phyloP scores from a whole-genome alignment of 1,140 invertebrate genomes.

The Pygmarrhopalites habei region DNA sequence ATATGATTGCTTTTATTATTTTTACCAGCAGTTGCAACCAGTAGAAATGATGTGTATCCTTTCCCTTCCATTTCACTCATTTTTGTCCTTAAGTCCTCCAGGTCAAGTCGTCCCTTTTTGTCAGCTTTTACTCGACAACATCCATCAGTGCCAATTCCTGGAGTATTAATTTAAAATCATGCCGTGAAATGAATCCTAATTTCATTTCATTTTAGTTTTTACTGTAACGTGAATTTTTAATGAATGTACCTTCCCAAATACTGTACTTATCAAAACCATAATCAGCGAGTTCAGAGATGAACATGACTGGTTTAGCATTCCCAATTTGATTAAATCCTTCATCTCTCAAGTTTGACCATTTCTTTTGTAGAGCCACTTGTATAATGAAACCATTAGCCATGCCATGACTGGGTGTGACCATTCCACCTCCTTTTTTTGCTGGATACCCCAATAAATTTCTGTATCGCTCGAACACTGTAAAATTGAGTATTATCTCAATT shows the following conservation, averaged over 20 bases:
- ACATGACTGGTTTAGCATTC: slow-evolving; percentile 58
- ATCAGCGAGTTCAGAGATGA: slow-evolving; percentile 85
- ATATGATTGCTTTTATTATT: too few species aligned
- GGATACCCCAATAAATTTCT: slow-evolving; percentile 74
- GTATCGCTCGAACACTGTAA: too few species aligned
- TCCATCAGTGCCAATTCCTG: slow-evolving; percentile 66
- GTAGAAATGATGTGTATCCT: too few species aligned
- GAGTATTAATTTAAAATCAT: slow-evolving; percentile 39
- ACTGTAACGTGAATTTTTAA: too few species aligned
- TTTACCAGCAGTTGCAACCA: too few species aligned
- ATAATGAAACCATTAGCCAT: slow-evolving; percentile 92
- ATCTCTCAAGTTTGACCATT: slow-evolving; percentile 64
- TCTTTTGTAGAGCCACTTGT: slow-evolving; percentile 70
- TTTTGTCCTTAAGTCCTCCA: slow-evolving; percentile 55
- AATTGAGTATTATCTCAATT: too few species aligned
- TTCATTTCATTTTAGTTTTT: too few species aligned
- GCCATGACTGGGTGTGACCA: slow-evolving; percentile 90
- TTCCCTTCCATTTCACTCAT: too few species aligned
- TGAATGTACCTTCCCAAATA: slow-evolving; percentile 54
- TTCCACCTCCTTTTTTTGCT: slow-evolving; percentile 70
- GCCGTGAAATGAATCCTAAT: too few species aligned
- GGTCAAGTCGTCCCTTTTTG: slow-evolving; percentile 65
- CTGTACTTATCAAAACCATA: slow-evolving; percentile 83
- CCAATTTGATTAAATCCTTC: slow-evolving; percentile 4
- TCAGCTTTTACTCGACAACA: slow-evolving; percentile 65